Conservation (phyloP, 2,888 invertebrate species). For the Parasteatoda lunata region DNA sequence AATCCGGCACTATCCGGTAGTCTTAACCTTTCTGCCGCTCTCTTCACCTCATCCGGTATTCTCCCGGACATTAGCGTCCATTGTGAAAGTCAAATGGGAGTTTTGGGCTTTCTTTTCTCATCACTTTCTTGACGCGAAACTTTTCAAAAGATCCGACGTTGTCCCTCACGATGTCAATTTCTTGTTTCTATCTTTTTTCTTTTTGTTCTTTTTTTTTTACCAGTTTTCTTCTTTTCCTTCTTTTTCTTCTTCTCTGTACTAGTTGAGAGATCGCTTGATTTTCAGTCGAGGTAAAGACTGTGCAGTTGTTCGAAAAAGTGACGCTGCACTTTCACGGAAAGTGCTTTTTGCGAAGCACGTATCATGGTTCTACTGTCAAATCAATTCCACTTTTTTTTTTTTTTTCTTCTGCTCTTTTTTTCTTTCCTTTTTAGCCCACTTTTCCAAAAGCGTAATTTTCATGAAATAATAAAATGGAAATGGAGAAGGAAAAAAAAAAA, state of each 20-base stretch:
- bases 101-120: constrained; percentile 47
- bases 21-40: constrained; percentile 25
- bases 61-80: constrained; percentile 68
- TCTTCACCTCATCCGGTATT: constrained; percentile 59
- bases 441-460: neutral
- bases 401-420: neutral
- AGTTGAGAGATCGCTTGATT: constrained; percentile 55
- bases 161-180: constrained; percentile 62
- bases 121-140: constrained; percentile 54
- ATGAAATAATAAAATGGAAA: constrained; percentile 15
- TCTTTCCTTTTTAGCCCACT: constrained; percentile 4
- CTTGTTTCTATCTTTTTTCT: constrained; percentile 18
- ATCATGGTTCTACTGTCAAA: constrained; percentile 61
- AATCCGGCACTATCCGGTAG: constrained; percentile 26
- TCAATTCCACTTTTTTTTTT: constrained; percentile 53
- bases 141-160: constrained; percentile 36
- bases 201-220: neutral
- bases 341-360: constrained; percentile 57
- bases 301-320: constrained; percentile 15
- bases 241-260: constrained; percentile 7
- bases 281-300: constrained; percentile 37
- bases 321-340: constrained; percentile 22
- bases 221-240: neutral
- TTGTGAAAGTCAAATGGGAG: constrained; percentile 68
- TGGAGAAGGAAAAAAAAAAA: constrained; percentile 6